These are phyloP conservation scores for Falco punctatus DNA, from an alignment of 2,113 vertebrate species.

Conservation along the genomic window DNA sequence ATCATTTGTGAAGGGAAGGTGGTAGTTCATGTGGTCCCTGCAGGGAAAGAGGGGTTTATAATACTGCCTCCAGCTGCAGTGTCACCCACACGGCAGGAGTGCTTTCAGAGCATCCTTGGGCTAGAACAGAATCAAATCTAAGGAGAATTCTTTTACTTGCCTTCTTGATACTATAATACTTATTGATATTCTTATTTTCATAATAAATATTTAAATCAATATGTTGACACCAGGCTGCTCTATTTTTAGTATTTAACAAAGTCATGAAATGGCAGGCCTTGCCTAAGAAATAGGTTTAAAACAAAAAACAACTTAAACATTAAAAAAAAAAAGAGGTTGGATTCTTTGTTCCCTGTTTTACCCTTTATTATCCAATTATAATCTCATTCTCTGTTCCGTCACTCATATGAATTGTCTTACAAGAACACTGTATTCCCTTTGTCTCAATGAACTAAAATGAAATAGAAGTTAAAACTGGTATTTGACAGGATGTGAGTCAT, in stretches of 20 bases:
- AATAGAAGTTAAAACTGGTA: background rate
- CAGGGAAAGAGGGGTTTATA: background rate
- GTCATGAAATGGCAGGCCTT: background rate
- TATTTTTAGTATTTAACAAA: background rate
- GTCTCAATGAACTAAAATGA: background rate
- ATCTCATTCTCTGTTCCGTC: background rate
- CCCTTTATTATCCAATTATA: background rate
- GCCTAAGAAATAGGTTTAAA: background rate
- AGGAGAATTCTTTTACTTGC: background rate
- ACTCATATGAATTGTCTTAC: background rate
- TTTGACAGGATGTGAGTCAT: background rate
- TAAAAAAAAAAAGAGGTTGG: background rate
- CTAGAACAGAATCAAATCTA: background rate
- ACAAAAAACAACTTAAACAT: background rate
- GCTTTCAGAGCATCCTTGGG: background rate
- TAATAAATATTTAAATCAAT: background rate
- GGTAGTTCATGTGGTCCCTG: background rate
- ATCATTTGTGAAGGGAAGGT: background rate
- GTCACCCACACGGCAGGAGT: background rate
- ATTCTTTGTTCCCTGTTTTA: background rate
- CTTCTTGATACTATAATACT: background rate
- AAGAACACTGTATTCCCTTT: background rate
- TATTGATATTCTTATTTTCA: background rate
- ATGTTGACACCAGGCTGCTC: background rate
- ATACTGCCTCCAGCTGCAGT: background rate